These are phyloP conservation scores for Erpobdella octoculata DNA, from an alignment of 2,888 invertebrate species.

Conservation along the genomic window DNA sequence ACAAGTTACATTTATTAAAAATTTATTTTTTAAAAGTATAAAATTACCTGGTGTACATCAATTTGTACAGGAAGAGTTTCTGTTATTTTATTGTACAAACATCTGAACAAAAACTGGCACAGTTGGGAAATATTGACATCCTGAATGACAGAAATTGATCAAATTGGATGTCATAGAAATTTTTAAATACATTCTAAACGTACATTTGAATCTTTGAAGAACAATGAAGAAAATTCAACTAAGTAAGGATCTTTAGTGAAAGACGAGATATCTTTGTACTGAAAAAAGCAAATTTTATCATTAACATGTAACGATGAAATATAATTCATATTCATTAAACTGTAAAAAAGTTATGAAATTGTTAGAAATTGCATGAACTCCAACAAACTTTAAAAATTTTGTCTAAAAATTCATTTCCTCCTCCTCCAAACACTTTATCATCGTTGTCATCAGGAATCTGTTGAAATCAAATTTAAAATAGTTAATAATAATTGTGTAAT, in stretches of 20 bases:
- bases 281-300: too few species aligned
- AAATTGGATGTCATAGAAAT: not conserved
- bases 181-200: not conserved
- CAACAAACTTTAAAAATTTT: constrained; percentile 1
- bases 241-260: constrained; percentile 38
- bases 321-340: too few species aligned
- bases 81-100: constrained; percentile 48
- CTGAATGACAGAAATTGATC: not conserved
- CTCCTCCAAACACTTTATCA: too few species aligned
- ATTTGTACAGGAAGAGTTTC: constrained; percentile 47
- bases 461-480: too few species aligned
- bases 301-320: too few species aligned
- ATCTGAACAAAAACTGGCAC: constrained; percentile 46
- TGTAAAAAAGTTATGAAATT: too few species aligned
- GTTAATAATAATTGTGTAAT: too few species aligned
- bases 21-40: too few species aligned
- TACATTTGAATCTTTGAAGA: not conserved
- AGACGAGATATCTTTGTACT: not conserved
- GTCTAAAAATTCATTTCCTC: constrained; percentile 2
- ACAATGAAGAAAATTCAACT: constrained; percentile 43
- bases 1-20: too few species aligned
- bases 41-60: constrained; percentile 43
- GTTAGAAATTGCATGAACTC: not conserved
- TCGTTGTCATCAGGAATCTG: too few species aligned
- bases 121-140: constrained; percentile 31